Evolutionary conservation across 2,797 vertebrate genomes (phyloP), one percentile per base, ranked within the genome.

Genomic region (Neoniphon sammara): DNA sequence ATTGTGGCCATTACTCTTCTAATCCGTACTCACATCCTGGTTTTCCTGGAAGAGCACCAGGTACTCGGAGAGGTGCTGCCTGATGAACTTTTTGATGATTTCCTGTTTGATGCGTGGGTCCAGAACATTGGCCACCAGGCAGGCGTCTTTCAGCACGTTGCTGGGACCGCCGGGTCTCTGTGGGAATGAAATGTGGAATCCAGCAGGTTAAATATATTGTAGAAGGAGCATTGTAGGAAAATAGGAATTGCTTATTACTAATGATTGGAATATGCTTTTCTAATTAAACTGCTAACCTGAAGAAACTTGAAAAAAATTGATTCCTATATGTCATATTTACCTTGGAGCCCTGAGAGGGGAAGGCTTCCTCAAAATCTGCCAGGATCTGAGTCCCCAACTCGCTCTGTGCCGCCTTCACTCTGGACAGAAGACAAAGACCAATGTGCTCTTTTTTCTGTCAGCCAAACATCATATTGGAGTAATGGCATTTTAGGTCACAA

Each of bases 1-100:
- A 14, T 44, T 44, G 17, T 44, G 56, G 49, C 6, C 15, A 31
- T 50, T 2, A 21, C 49, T 18, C 9, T 27, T 46, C 5, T 11
- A 30, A 5, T 27, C 6, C 9, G 2, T 21, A 93, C 96, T 96
- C 90, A 99, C 98, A 75, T 99, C 98, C 93, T 99, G 98, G 91
- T 99, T 99, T 93, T 99, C 98, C 90, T 99, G 98, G 93, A 99
- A 99, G 56, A 99, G 96, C 44, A 99, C 97, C 66, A 97, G 91
- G 76, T 99, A 99, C 83, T 99, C 98, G 0, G 97, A 98, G 50
- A 99, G 96, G 86, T 99, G 97, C 60, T 99, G 98, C 75, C 97
- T 94, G 89, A 99, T 97, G 71, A 99, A 99, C 90, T 99, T 99
- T 92, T 98, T 99, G 85, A 99, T 98, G 92, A 99, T 98, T 91